These are phyloP conservation scores for Torymus auratus DNA, from an alignment of 2,888 invertebrate species.

Conservation along the genomic window DNA sequence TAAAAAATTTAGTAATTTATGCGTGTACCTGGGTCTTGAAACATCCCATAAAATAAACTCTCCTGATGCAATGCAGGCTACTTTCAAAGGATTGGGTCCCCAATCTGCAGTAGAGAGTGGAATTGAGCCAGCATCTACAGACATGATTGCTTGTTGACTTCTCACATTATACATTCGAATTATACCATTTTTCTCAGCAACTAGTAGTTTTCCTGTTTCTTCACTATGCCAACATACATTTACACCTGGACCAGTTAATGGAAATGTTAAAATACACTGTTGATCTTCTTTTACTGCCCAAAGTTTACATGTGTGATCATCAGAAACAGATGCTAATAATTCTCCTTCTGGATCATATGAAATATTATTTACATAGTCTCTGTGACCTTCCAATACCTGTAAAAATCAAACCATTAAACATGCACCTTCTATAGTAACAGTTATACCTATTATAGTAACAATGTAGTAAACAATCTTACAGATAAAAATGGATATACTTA, in stretches of 20 bases:
- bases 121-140: slow-evolving; percentile 81
- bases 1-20: background rate
- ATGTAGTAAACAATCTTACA: background rate
- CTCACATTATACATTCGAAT: slow-evolving; percentile 85
- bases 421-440: too few species aligned
- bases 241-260: slow-evolving; percentile 83
- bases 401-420: slow-evolving; percentile 39
- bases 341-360: slow-evolving; percentile 84
- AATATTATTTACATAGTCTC: slow-evolving; percentile 83
- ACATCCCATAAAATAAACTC: slow-evolving; percentile 85
- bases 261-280: slow-evolving; percentile 80
- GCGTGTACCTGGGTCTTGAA: slow-evolving; percentile 80
- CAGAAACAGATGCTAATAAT: slow-evolving; percentile 85
- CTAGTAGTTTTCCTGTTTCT: slow-evolving; percentile 84
- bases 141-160: slow-evolving; percentile 82
- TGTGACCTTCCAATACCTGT: slow-evolving; percentile 81
- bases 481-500: too few species aligned
- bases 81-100: slow-evolving; percentile 81
- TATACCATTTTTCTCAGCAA: slow-evolving; percentile 86
- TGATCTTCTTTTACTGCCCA: slow-evolving; percentile 80
- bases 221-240: slow-evolving; percentile 84
- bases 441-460: background rate
- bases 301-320: slow-evolving; percentile 85
- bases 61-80: slow-evolving; percentile 83
- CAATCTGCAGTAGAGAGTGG: slow-evolving; percentile 85